These are phyloP conservation scores for Chlorodrepanis virens DNA, from an alignment of 2,113 vertebrate genomes.

Conservation along the genomic window DNA sequence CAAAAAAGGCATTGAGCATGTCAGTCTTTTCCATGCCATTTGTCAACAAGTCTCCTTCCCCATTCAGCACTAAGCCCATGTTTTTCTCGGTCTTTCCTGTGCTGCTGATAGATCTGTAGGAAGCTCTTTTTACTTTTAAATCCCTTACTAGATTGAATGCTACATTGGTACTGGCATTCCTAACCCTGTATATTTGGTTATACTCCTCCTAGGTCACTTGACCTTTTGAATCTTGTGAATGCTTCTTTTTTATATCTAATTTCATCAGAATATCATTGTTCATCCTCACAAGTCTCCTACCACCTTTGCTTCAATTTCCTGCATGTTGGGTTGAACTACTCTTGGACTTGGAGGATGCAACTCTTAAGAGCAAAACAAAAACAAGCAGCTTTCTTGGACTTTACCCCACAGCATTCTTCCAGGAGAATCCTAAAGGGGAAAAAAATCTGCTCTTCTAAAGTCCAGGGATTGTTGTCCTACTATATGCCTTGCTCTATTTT, in stretches of 20 bases:
- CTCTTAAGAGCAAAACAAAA: not conserved
- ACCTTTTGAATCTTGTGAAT: not conserved
- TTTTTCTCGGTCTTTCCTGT: not conserved
- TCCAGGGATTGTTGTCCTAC: not conserved
- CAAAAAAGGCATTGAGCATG: not conserved
- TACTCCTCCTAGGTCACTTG: not conserved
- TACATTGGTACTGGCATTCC: not conserved
- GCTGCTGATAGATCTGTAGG: not conserved
- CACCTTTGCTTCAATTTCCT: not conserved
- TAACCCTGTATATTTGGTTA: not conserved
- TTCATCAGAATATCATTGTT: not conserved
- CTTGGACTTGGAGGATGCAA: rapidly evolving
- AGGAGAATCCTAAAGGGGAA: not conserved
- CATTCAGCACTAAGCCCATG: not conserved
- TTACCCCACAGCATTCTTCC: not conserved
- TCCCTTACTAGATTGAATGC: not conserved
- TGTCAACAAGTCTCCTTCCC: not conserved
- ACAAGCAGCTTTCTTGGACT: not conserved
- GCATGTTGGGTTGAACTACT: not conserved
- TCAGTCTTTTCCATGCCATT: not conserved
- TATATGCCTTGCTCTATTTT: not conserved
- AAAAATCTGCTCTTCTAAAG: not conserved
- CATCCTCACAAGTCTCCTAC: not conserved
- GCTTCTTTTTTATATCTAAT: not conserved
- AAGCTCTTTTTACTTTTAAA: not conserved